phyloP scores from a whole-genome alignment of 2,797 vertebrate genomes.

The Oryzias sinensis region DNA sequence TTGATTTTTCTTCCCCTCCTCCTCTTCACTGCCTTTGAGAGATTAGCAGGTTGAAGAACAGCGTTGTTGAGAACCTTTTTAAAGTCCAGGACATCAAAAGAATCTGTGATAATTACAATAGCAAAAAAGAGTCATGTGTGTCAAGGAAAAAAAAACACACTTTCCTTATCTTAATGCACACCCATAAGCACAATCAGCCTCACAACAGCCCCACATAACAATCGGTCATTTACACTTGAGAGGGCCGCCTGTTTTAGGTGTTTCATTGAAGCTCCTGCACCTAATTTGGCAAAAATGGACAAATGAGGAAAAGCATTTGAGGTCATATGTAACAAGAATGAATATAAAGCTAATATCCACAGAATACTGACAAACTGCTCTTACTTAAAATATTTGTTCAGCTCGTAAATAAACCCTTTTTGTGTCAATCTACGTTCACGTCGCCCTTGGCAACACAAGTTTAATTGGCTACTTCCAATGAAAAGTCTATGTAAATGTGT shows the following conservation, averaged over 20 bases:
- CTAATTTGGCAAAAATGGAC: conserved; percentile 1
- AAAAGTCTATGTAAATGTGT: too few relatives aligned
- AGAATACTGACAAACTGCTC: too few relatives aligned
- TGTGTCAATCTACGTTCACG: too few relatives aligned
- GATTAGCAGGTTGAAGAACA: conserved; percentile 70
- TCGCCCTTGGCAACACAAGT: too few relatives aligned
- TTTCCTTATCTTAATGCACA: conserved; percentile 50
- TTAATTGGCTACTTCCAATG: too few relatives aligned
- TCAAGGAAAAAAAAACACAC: conserved; percentile 4
- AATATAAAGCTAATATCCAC: too few relatives aligned
- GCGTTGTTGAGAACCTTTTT: conserved; percentile 58
- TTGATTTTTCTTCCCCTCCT: conserved; percentile 41
- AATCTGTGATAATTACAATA: conserved; percentile 67
- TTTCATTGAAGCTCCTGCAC: conserved; percentile 13
- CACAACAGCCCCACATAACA: conserved; percentile 35
- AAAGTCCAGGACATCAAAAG: conserved; percentile 66
- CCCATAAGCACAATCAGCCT: conserved; percentile 19
- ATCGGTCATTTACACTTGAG: conserved; percentile 30
- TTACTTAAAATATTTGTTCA: too few relatives aligned
- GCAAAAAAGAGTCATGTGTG: conserved; percentile 44
- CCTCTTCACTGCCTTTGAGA: conserved; percentile 64
- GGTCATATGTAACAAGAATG: too few relatives aligned
- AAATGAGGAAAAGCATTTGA: not conserved
- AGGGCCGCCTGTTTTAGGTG: conserved; percentile 18
- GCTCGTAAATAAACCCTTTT: too few relatives aligned